Evolutionary conservation across 2,113 vertebrate species (phyloP).

Genomic region (Empidonax alnorum): DNA sequence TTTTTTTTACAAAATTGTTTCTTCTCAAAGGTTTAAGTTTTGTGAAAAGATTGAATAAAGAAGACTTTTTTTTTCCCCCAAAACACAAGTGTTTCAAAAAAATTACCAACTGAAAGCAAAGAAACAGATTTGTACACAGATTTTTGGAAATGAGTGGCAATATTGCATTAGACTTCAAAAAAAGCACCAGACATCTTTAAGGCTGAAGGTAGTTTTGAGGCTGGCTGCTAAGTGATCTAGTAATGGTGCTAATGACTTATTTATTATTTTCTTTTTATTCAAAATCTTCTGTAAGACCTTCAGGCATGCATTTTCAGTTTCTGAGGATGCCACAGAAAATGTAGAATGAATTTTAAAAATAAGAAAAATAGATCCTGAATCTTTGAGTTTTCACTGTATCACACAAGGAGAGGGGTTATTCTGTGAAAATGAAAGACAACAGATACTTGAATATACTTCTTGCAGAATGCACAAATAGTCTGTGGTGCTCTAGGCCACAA

Average conservation of each 20-base stretch:
- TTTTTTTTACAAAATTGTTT: background rate
- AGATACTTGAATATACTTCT: background rate
- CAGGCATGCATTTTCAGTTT: background rate
- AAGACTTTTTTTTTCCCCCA: background rate
- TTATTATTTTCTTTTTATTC: background rate
- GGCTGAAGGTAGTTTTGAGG: conserved; percentile 5
- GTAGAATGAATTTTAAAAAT: background rate
- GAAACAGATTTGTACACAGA: conserved; percentile 41
- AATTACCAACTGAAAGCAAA: conserved; percentile 16
- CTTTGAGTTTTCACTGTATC: background rate
- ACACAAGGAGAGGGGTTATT: background rate
- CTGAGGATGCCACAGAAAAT: background rate
- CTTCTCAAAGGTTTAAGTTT: conserved; percentile 22
- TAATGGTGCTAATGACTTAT: background rate
- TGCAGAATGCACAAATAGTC: background rate
- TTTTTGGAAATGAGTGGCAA: conserved; percentile 25
- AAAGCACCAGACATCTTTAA: background rate
- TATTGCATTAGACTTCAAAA: background rate
- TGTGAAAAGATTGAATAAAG: background rate
- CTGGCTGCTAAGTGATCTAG: background rate
- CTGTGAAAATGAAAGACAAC: background rate
- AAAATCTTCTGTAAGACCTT: background rate
- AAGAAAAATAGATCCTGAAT: background rate
- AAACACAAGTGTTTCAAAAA: conserved; percentile 15
- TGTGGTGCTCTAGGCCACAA: background rate